These are phyloP conservation scores for Pelosia muscerda DNA, from an alignment of 2,888 invertebrate species.

Conservation along the genomic window DNA sequence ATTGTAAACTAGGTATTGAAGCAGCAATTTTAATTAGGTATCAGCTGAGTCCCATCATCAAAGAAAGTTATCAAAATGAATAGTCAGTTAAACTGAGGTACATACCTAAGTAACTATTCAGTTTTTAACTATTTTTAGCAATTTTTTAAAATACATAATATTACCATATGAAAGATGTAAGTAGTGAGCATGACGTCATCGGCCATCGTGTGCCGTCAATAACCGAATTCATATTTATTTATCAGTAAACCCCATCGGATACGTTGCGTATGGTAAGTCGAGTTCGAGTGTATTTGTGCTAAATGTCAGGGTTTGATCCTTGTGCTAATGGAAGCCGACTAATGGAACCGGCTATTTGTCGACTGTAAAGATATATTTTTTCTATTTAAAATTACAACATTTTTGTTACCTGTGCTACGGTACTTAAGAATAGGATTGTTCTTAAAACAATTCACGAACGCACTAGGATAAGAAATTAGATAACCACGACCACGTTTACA, in stretches of 20 bases:
- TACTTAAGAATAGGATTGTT: not conserved
- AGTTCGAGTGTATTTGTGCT: conserved; percentile 65
- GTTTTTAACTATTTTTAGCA: not conserved
- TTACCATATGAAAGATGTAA: conserved; percentile 13
- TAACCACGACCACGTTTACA: not conserved
- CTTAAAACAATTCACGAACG: not conserved
- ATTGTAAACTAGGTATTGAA: no score
- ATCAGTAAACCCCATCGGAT: conserved; percentile 63
- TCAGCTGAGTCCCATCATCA: no score
- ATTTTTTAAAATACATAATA: not conserved
- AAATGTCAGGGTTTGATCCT: conserved; percentile 54
- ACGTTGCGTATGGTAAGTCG: conserved; percentile 62
- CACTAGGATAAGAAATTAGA: conserved; percentile 1
- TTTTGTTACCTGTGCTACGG: not conserved
- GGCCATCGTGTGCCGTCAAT: conserved; percentile 39
- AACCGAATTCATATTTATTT: conserved; percentile 63
- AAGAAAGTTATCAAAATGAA: not conserved
- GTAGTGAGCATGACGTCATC: conserved; percentile 34
- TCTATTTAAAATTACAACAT: not conserved
- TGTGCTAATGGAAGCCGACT: conserved; percentile 44
- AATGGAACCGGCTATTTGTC: conserved; percentile 24
- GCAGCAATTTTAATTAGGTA: no score
- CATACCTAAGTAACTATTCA: not conserved
- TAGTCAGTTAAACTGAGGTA: not conserved
- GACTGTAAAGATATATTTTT: conserved; percentile 6